Conservation (phyloP, 2,797 vertebrate species). For the Neomorphus geoffroyi region DNA sequence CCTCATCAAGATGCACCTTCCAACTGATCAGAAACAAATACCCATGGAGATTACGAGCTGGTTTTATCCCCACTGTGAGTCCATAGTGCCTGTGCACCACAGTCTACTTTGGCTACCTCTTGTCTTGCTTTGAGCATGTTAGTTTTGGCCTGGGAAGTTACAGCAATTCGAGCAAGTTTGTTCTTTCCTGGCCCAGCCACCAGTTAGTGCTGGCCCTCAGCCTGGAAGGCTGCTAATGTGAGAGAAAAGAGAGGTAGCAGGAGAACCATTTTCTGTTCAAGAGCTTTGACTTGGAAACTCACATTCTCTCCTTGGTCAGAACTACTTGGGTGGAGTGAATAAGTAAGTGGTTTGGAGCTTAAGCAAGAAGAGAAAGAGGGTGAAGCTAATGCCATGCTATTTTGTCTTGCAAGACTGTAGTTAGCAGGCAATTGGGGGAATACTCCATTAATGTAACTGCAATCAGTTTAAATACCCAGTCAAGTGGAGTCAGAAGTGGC, state of each 20-base stretch:
- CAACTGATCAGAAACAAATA: neutral
- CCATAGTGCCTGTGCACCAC: neutral
- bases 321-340: neutral
- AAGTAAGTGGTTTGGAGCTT: neutral
- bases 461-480: neutral
- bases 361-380: neutral
- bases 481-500: neutral
- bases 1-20: neutral
- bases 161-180: neutral
- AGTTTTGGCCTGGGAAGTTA: neutral
- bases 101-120: neutral
- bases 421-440: neutral
- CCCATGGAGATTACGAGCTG: neutral
- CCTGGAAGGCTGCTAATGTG: conserved; percentile 23
- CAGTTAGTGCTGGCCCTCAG: neutral
- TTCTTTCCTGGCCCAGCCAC: conserved; percentile 34
- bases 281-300: neutral
- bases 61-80: neutral
- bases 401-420: neutral
- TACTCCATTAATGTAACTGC: neutral
- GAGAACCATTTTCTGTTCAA: conserved; percentile 5
- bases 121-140: neutral
- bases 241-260: neutral
- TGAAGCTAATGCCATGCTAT: neutral
- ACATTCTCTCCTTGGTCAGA: neutral